Conservation (phyloP, 2,797 vertebrate genomes). For the Odontamblyopus lacepedii region DNA sequence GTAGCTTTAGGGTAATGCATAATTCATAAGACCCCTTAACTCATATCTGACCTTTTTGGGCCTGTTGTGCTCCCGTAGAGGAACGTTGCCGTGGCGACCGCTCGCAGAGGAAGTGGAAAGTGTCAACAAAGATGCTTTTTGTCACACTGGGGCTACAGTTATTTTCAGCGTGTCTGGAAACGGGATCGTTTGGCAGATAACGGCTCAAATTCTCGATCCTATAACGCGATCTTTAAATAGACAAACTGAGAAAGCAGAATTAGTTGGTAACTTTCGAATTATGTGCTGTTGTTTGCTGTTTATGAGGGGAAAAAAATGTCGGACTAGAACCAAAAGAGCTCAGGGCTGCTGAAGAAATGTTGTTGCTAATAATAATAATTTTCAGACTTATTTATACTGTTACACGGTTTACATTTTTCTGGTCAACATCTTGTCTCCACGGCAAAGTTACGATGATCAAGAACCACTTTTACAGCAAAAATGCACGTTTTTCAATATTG, state of each 20-base stretch:
- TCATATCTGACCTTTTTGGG: constrained; percentile 39
- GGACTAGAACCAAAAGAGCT: too few relatives aligned
- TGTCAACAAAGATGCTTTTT: constrained; percentile 67
- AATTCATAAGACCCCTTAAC: constrained; percentile 71
- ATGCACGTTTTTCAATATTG: too few relatives aligned
- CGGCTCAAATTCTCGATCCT: background rate
- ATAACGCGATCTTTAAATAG: background rate
- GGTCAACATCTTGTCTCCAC: too few relatives aligned
- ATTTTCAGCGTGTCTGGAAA: constrained; percentile 42
- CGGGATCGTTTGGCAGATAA: constrained; percentile 48
- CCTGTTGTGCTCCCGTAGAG: constrained; percentile 13
- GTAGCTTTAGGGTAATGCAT: constrained; percentile 60
- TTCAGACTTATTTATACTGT: too few relatives aligned
- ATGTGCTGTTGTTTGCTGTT: background rate
- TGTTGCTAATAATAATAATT: too few relatives aligned
- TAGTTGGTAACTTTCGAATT: background rate
- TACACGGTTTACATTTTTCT: too few relatives aligned
- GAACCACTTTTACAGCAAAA: too few relatives aligned
- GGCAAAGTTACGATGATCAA: too few relatives aligned
- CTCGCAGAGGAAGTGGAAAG: constrained; percentile 64
- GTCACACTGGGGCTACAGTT: constrained; percentile 18
- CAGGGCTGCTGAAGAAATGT: too few relatives aligned
- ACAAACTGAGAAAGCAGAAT: background rate
- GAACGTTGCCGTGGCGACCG: constrained; percentile 51
- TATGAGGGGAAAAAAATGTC: too few relatives aligned